Evolutionary conservation across 2,113 vertebrate genomes (phyloP), one percentile per base, ranked within the genome.

Genomic region (Delphinapterus leucas): DNA sequence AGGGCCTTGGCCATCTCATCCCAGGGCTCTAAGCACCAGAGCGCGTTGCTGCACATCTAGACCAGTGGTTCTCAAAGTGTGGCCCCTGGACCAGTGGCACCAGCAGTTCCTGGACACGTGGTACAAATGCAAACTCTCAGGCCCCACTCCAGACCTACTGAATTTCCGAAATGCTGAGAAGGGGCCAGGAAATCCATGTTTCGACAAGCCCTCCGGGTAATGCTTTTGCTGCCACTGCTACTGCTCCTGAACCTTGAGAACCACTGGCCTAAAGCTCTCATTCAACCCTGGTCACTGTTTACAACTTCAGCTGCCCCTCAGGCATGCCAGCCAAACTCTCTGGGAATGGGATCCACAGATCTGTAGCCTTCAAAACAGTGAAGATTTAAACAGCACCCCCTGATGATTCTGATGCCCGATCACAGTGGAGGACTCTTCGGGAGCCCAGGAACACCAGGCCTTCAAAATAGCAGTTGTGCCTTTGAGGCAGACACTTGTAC

Each of bases 171-270:
- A 12, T 79, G 20, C 60, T 1, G 15, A 49, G 71, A 26, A 38
- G 65, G 44, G 67, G n/a, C 38, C 68, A 5, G 4, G 18, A 18
- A 4, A 0, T 23, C 53, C 6, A 1, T 1, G 6, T 12, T 18
- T 3, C 25, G 26, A 49, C 10, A 1, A 53, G 33, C 6, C 21
- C 21, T 71, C 55, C 26, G 17, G 31, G 21, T 20, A 2, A 6
- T 0, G 44, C 53, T 7, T 23, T 49, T 5, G 0, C 77, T 36
- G 49, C 77, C 1, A 4, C 33, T 1, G 31, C 63, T 1, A 25
- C 63, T 12, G 41, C 36, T 14, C 33, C 88, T 70, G 17, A 36
- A 0, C 61, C 44, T 13, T 8, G 36, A 49, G 21, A 28, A 21
- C 21, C 31, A 1, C 73, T 14, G 15, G 3, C 21, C 65, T 6